Conservation (phyloP, 2,113 vertebrate species). For the Psittacula cyanocephala region DNA sequence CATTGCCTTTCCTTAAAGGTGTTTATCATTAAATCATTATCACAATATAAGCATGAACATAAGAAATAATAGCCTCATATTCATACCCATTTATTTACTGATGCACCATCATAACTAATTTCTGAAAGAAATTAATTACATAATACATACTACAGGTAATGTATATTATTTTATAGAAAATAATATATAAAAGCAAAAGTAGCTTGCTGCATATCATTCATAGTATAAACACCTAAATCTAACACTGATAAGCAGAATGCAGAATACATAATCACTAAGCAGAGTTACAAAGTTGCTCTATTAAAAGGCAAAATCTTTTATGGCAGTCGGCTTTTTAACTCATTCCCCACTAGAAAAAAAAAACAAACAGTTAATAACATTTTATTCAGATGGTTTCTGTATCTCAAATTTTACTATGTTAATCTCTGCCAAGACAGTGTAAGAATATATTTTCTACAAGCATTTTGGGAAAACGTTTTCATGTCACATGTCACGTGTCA, state of each 20-base stretch:
- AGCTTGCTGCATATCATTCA: not conserved
- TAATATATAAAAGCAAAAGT: slow-evolving; percentile 27
- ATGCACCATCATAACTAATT: slow-evolving; percentile 42
- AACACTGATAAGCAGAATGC: not conserved
- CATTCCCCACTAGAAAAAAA: not conserved
- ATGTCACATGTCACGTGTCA: not conserved
- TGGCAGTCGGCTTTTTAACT: not conserved
- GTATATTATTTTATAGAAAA: not conserved
- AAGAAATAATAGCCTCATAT: not conserved
- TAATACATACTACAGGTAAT: not conserved
- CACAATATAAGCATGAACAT: not conserved
- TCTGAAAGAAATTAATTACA: slow-evolving; percentile 9
- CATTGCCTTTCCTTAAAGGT: not conserved
- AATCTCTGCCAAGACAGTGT: not conserved
- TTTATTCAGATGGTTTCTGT: not conserved
- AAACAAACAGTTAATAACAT: not conserved
- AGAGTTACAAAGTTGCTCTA: not conserved
- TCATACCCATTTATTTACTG: slow-evolving; percentile 50
- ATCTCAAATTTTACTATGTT: not conserved
- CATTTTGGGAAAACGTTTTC: not conserved
- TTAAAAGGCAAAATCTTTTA: not conserved
- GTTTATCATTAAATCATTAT: slow-evolving; percentile 37
- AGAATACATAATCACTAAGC: not conserved
- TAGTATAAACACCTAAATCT: slow-evolving; percentile 9
- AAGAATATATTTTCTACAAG: not conserved